Evolutionary conservation across 2,113 vertebrate species (phyloP), one percentile per base, ranked within the genome.

Genomic region (Lophius piscatorius): DNA sequence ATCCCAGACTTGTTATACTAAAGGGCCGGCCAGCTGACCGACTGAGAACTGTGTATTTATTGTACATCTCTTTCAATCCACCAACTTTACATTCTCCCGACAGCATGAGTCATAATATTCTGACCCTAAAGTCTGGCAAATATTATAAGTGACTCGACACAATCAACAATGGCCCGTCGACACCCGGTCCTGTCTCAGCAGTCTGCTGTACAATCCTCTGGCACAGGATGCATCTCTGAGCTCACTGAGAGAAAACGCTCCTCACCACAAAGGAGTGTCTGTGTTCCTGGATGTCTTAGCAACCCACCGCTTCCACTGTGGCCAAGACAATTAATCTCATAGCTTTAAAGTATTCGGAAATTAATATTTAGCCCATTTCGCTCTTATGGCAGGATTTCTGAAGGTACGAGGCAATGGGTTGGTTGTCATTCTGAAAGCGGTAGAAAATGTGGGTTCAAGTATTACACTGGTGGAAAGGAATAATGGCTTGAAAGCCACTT

Each of bases 111-210:
- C 61, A 67, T 29, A 28, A 41, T 47, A 66, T 50, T 84, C 82
- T 80, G 84, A 86, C 76, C 64, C 39, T 63, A 76, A 38, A 35
- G 61, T 76, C 80, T 86, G 88, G 75, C 84, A 85, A 84, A 87
- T 71, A 71, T 82, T 82, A 76, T 69, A 51, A 33, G 57, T 69
- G 36, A 24, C 70, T 80, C 67, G 26, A 47, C 57, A 83, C 79
- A 76, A 83, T 76, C 57, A 29, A 89, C 83, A 86, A 73, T 70
- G 35, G 61, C 52, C 33, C 66, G 68, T 58, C 17, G 47, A 48
- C 45, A 40, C 46, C 20, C 4, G 61, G 74, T 64, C 42, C 63
- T 33, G 70, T 39, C 68, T 70, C 69, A 39, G 66, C 74, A 73
- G 68, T 62, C 68, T 66, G 42, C 35, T 11, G 70, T 46, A 88